Base-by-base conservation (phyloP, 2,888 invertebrate genomes). In the Tetranychus piercei region DNA sequence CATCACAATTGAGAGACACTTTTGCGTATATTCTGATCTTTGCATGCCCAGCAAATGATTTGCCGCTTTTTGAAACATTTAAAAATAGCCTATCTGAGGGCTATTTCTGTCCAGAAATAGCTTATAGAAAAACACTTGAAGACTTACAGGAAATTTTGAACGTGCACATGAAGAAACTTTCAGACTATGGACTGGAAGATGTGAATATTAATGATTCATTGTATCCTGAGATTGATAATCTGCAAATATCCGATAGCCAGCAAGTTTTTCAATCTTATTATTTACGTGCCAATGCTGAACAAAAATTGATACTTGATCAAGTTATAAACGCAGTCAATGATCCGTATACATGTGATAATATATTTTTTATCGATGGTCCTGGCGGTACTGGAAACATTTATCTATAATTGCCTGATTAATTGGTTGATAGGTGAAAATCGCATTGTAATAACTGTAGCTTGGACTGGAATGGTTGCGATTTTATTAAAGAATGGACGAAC, bases 381-480 rank as follows among this genome's bases (percentile, higher is more conserved):
- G 82, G 82, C 7, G 83, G 83, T 20, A 81, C 81, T 34, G 83
- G 82, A 84, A 79, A 83, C 82, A 4, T 83, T 79, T 76, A 75
- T 83, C 1, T 81, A 81, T 74, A 79, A 78, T 75, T 73, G 76
- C 9, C 65, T 80, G 3, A 69, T 78, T 67, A 75, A 76, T 70
- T 64, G 76, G 34, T 65, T 79, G 34, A 34, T 77, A 15, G 74
- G 76, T 4, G 72, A 76, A 45, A 74, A 77, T 11, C 72, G 76
- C 7, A 74, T 75, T 11, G 77, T 77, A 6, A 44, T 79, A 66
- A 75, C 78, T 5, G 64, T 80, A 34, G 79, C 80, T 23, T 80
- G 78, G n/a, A 78, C 79, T 6, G 80, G 80, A 22, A 81, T 81
- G n/a, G 80, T 80, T 23, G 79, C 81, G 1, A 76, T 75, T 71